Percentiles rank a stretch among this genome's conserved stretches.
These are phyloP conservation scores for Anas platyrhynchos DNA, from an alignment of 2,113 vertebrate species.

Conservation along the genomic window DNA sequence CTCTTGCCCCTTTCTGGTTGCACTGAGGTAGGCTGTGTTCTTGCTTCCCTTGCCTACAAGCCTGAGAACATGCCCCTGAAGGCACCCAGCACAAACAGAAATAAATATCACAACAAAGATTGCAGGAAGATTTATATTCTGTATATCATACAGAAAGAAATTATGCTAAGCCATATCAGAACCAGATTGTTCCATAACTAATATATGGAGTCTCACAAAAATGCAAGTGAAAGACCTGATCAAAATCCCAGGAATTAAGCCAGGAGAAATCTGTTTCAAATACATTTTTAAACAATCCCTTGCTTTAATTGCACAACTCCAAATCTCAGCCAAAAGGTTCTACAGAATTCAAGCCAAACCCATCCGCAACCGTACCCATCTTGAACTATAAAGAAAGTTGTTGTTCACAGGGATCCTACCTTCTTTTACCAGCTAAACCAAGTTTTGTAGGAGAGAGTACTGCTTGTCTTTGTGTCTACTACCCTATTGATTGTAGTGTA, in stretches of 20 bases:
- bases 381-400: not conserved
- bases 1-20: not conserved
- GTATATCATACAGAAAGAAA: not conserved
- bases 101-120: not conserved
- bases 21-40: not conserved
- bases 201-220: not conserved
- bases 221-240: not conserved
- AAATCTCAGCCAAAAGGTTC: not conserved
- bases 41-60: not conserved
- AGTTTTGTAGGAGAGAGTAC: slow-evolving; percentile 51
- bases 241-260: not conserved
- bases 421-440: slow-evolving; percentile 54
- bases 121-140: not conserved
- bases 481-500: slow-evolving; percentile 72
- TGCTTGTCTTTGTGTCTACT: slow-evolving; percentile 40
- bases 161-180: not conserved
- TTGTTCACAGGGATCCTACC: slow-evolving; percentile 42
- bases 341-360: slow-evolving; percentile 41
- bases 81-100: not conserved
- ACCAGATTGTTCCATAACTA: not conserved
- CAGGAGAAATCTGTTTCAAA: not conserved
- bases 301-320: not conserved
- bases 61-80: not conserved
- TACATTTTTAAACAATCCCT: not conserved
- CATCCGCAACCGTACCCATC: not conserved